Evolutionary conservation across 2,888 invertebrate genomes (phyloP).

Genomic region (Caenorhabditis becei): DNA sequence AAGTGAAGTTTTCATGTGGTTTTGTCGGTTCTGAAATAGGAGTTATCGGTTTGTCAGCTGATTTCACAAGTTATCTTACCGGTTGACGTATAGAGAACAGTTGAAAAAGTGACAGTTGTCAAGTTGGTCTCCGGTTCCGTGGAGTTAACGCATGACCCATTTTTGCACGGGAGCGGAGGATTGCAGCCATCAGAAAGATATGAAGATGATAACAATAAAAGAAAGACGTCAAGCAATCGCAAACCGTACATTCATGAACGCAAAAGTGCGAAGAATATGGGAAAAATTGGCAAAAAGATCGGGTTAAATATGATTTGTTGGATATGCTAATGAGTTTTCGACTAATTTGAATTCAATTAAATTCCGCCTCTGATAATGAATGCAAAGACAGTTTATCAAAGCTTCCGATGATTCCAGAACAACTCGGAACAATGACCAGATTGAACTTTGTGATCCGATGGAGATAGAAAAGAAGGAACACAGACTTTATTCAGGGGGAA

Average conservation of each 20-base stretch:
- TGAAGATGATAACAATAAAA: conserved; percentile 2
- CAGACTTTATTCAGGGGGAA: neutral
- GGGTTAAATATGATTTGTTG: conserved; percentile 30
- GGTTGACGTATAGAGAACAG: conserved; percentile 5
- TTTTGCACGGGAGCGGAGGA: conserved; percentile 34
- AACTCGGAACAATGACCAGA: neutral
- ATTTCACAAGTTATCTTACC: no score
- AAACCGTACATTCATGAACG: conserved; percentile 44
- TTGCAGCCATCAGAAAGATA: conserved; percentile 29
- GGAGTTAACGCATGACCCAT: conserved; percentile 24
- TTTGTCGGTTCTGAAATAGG: no score
- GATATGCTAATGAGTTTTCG: conserved; percentile 31
- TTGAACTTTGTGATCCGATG: neutral
- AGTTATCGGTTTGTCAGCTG: no score
- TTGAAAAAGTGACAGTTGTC: conserved; percentile 9
- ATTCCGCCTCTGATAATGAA: conserved; percentile 4
- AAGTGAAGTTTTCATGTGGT: no score
- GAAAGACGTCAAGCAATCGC: conserved; percentile 3
- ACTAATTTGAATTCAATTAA: conserved; percentile 17
- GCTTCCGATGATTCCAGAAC: neutral
- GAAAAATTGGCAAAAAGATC: neutral
- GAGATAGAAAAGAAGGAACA: neutral
- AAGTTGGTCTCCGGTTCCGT: conserved; percentile 3
- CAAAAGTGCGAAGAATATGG: neutral
- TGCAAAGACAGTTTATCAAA: conserved; percentile 5